Percentiles rank a stretch among this genome's conserved stretches.
These are phyloP conservation scores for Fragum sueziense DNA, from an alignment of 2,888 invertebrate species.

Conservation along the genomic window DNA sequence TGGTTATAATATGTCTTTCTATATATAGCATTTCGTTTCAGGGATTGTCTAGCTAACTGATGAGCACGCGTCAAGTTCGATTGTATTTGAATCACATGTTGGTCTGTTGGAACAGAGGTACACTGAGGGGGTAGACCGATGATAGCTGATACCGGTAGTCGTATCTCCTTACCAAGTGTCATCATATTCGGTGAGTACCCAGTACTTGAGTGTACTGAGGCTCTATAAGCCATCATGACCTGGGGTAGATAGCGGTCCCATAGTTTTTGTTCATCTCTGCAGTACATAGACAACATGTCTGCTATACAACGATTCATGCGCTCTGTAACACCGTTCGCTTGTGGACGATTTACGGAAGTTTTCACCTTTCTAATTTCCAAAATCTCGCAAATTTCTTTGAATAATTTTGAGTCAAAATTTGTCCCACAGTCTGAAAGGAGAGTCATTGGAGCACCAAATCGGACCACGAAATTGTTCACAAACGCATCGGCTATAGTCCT, in stretches of 20 bases:
- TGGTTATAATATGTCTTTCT: constrained; percentile 38
- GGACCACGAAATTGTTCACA: constrained; percentile 47
- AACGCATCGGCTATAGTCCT: constrained; percentile 54
- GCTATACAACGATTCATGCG: constrained; percentile 52
- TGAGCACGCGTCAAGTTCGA: constrained; percentile 14
- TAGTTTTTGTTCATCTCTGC: constrained; percentile 55
- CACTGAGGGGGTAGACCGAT: background rate
- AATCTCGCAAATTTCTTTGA: constrained; percentile 30
- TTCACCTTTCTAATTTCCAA: constrained; percentile 31
- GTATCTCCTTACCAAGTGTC: constrained; percentile 44
- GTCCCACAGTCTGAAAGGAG: constrained; percentile 51
- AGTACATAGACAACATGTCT: constrained; percentile 60
- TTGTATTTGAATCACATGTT: constrained; percentile 28
- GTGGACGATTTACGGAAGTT: constrained; percentile 32
- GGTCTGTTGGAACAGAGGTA: background rate
- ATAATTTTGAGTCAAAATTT: constrained; percentile 36
- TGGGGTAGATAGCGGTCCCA: constrained; percentile 69
- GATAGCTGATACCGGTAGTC: constrained; percentile 50
- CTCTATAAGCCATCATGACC: constrained; percentile 64
- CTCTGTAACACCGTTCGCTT: constrained; percentile 27
- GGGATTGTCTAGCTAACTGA: constrained; percentile 24
- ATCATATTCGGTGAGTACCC: constrained; percentile 53
- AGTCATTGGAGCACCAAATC: constrained; percentile 46
- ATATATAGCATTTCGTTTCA: constrained; percentile 33
- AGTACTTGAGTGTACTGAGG: constrained; percentile 56